Conservation (phyloP, 2,113 vertebrate genomes). For the Sardina pilchardus region DNA sequence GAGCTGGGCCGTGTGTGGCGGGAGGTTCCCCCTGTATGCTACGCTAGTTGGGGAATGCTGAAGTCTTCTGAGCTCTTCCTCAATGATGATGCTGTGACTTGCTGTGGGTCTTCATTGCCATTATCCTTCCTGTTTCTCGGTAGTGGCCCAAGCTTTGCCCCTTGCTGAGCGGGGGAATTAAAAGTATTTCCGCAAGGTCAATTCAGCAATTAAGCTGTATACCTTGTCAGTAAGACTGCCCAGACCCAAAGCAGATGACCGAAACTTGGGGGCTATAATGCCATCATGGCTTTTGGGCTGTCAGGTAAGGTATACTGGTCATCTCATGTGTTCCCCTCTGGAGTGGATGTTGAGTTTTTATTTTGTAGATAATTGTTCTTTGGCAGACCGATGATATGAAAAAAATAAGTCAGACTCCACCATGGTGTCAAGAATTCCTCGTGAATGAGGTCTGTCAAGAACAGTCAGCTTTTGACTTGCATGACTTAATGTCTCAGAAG, state of each 20-base stretch:
- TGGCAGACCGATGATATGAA: slow-evolving; percentile 54
- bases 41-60: neutral
- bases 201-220: slow-evolving; percentile 87
- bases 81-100: neutral
- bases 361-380: neutral
- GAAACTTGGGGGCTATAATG: slow-evolving; percentile 33
- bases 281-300: neutral
- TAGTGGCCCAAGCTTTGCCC: slow-evolving; percentile 59
- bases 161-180: slow-evolving; percentile 55
- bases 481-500: no score
- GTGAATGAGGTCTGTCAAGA: slow-evolving; percentile 61
- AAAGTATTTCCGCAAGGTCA: slow-evolving; percentile 80
- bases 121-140: slow-evolving; percentile 72
- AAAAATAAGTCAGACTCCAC: slow-evolving; percentile 46
- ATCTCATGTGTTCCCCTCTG: neutral
- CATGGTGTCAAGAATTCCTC: slow-evolving; percentile 67
- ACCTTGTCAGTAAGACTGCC: slow-evolving; percentile 80
- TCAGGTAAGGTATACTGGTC: slow-evolving; percentile 25
- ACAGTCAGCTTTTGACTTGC: neutral
- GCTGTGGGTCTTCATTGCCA: slow-evolving; percentile 45
- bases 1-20: neutral
- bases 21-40: neutral
- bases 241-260: slow-evolving; percentile 68
- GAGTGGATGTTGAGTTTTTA: neutral
- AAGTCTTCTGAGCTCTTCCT: neutral